These are phyloP conservation scores for Drosophila aldrichi DNA, from an alignment of 2,888 invertebrate genomes.

Conservation along the genomic window DNA sequence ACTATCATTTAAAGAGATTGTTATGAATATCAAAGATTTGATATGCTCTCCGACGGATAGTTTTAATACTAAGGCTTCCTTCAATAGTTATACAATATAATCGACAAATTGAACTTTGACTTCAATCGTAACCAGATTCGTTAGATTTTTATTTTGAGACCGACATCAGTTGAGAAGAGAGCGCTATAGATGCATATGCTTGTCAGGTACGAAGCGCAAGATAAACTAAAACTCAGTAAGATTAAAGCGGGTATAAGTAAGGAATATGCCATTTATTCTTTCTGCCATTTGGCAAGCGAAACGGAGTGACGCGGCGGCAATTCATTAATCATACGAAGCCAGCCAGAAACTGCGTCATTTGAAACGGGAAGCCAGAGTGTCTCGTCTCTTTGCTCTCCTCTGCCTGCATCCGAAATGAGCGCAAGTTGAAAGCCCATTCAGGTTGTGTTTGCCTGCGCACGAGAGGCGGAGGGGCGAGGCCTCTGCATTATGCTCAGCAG, in stretches of 20 bases:
- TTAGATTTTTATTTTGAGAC: not conserved
- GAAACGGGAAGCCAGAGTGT: constrained; percentile 26
- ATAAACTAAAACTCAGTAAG: not conserved
- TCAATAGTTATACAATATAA: no score
- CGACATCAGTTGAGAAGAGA: not conserved
- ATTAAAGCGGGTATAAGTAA: constrained; percentile 1
- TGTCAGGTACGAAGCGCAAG: not conserved
- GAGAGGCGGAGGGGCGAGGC: not conserved
- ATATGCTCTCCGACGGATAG: not conserved
- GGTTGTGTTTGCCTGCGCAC: constrained; percentile 8
- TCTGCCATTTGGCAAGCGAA: constrained; percentile 8
- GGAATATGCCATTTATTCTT: constrained; percentile 7
- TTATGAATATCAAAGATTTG: not conserved
- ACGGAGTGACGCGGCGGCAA: constrained; percentile 35
- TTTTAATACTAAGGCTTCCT: no score
- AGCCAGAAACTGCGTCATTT: constrained; percentile 53
- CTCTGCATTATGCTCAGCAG: not conserved
- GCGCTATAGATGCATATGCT: not conserved
- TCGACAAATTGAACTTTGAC: not conserved
- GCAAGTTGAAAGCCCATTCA: constrained; percentile 41
- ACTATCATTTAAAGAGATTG: not conserved
- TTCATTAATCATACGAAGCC: constrained; percentile 61
- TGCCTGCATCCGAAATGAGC: constrained; percentile 39
- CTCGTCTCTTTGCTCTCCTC: constrained; percentile 4
- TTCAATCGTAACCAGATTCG: not conserved